Conservation (phyloP, 1,140 invertebrate species). For the Odontomachus brunneus region DNA sequence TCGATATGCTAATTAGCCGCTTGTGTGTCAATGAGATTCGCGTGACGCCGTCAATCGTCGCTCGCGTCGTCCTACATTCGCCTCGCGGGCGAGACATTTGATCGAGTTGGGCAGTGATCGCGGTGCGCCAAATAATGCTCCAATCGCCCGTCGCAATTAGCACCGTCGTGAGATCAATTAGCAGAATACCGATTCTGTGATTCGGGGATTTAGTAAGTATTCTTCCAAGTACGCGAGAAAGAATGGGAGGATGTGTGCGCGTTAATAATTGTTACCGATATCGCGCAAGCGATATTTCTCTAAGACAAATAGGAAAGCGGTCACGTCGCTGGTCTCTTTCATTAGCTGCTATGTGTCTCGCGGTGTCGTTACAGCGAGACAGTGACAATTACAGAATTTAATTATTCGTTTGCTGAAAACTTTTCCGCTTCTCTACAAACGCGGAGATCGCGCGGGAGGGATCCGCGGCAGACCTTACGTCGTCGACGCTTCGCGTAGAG, state of each 20-base stretch:
- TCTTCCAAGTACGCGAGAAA: background rate
- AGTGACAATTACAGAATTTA: background rate
- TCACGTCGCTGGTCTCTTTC: no score
- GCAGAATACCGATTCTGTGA: no score
- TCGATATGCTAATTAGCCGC: conserved; percentile 59
- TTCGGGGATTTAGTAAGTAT: background rate
- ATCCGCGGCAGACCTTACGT: background rate
- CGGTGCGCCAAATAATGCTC: conserved; percentile 17
- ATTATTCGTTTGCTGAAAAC: background rate
- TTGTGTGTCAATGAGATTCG: conserved; percentile 66
- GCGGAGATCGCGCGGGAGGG: background rate
- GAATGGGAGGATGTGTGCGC: background rate
- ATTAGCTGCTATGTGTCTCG: no score
- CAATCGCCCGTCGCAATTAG: conserved; percentile 19
- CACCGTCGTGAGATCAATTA: no score
- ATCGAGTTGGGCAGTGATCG: conserved; percentile 31
- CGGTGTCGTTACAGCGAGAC: no score
- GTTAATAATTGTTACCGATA: background rate
- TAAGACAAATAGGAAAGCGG: no score
- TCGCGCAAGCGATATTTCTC: background rate
- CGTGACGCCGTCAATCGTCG: conserved; percentile 36
- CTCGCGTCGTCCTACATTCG: conserved; percentile 36
- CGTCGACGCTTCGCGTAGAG: no score
- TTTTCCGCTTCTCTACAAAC: background rate
- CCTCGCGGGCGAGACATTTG: conserved; percentile 22